A percentile compares a stretch with the other conserved stretches of the same genome.
These are phyloP conservation scores for Camelus bactrianus DNA, from an alignment of 2,113 vertebrate genomes.

Conservation along the genomic window DNA sequence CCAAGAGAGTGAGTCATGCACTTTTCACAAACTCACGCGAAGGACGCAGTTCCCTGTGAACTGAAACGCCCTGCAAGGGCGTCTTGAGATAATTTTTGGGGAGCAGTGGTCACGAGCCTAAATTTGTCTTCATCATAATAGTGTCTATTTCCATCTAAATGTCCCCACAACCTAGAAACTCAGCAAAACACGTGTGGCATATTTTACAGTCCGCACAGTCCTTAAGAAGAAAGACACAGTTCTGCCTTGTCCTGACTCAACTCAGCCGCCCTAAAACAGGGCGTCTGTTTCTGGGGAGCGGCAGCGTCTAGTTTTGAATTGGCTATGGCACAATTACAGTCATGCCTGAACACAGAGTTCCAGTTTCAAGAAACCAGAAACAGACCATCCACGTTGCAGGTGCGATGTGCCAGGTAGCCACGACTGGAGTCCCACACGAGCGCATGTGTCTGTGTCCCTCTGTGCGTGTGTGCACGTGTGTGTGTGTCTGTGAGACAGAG, in stretches of 20 bases:
- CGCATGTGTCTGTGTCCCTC: not conserved
- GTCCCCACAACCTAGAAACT: not conserved
- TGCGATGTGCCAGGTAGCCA: not conserved
- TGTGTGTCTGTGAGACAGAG: not conserved
- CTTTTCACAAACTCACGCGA: not conserved
- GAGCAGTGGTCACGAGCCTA: not conserved
- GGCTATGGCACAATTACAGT: not conserved
- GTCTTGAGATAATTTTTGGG: conserved; percentile 37
- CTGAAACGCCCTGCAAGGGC: not conserved
- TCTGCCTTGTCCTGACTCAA: not conserved
- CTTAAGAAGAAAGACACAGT: not conserved
- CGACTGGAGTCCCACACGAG: not conserved
- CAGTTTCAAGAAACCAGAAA: not conserved
- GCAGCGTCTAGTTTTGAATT: not conserved
- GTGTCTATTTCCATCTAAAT: not conserved
- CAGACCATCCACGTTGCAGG: not conserved
- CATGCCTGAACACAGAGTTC: not conserved
- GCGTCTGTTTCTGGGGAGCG: not conserved
- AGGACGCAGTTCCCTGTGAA: conserved; percentile 7
- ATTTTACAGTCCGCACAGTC: not conserved
- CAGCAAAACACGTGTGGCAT: not conserved
- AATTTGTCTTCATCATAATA: not conserved
- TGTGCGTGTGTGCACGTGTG: not conserved
- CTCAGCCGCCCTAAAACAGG: not conserved
- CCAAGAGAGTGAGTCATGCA: not conserved